Evolutionary conservation across 2,797 vertebrate species (phyloP).

Genomic region (Natrix natrix): DNA sequence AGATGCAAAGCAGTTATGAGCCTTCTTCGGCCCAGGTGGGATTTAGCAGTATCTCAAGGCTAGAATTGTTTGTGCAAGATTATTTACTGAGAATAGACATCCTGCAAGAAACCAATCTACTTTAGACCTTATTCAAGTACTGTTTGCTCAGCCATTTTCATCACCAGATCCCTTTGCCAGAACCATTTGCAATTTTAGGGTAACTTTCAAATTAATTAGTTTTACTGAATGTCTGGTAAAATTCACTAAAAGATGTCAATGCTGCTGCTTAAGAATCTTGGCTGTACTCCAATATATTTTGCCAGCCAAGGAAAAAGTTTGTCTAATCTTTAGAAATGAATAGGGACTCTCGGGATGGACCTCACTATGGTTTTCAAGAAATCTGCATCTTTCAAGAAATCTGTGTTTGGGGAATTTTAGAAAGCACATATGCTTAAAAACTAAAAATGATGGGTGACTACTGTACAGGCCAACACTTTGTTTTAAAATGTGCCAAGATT

Average conservation of each 20-base stretch:
- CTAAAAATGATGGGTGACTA: not conserved
- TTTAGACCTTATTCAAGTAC: not conserved
- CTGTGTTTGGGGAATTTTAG: not conserved
- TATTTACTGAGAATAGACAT: not conserved
- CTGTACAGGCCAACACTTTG: not conserved
- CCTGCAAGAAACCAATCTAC: conserved; percentile 1
- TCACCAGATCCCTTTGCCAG: not conserved
- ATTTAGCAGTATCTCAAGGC: not conserved
- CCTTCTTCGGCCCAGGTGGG: conserved; percentile 1
- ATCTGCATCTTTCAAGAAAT: not conserved
- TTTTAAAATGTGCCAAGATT: not conserved
- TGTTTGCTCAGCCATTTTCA: not conserved
- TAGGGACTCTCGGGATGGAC: not conserved
- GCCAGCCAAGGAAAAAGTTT: not conserved
- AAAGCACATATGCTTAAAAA: not conserved
- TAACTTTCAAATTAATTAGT: not conserved
- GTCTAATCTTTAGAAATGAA: not conserved
- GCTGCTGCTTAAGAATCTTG: not conserved
- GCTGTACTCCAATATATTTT: not conserved
- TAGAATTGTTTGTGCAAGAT: not conserved
- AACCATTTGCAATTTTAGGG: not conserved
- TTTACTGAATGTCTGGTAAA: not conserved
- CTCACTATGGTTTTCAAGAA: not conserved
- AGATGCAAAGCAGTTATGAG: conserved; percentile 26
- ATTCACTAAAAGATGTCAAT: not conserved